Percentiles rank a stretch among this genome's conserved stretches.
Conservation (phyloP, 2,113 vertebrate species). For the Sebastes fasciatus region DNA sequence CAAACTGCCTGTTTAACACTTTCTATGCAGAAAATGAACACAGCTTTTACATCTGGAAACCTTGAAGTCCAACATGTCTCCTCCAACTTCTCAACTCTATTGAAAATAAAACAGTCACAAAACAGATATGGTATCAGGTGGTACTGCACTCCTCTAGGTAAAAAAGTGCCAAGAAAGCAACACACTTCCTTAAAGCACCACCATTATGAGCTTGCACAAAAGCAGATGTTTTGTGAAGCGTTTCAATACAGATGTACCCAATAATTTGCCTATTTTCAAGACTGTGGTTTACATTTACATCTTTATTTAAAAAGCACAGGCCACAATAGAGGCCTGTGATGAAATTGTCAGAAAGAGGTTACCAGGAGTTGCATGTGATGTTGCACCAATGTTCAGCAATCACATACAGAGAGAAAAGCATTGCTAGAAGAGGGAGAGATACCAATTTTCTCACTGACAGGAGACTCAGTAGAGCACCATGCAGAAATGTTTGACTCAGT, state of each 20-base stretch:
- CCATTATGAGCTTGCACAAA: slow-evolving; percentile 8
- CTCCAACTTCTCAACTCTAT: neutral
- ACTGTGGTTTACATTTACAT: slow-evolving; percentile 34
- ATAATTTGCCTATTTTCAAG: slow-evolving; percentile 32
- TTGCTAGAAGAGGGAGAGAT: slow-evolving; percentile 46
- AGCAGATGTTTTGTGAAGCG: slow-evolving; percentile 26
- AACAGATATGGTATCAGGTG: neutral
- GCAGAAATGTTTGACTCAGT: slow-evolving; percentile 38
- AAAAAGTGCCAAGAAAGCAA: neutral
- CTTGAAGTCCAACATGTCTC: neutral
- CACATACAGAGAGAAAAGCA: slow-evolving; percentile 45
- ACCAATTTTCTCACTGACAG: slow-evolving; percentile 49
- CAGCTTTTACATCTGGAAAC: neutral
- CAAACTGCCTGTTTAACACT: neutral
- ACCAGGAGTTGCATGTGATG: slow-evolving; percentile 42
- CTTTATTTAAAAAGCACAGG: slow-evolving; percentile 41
- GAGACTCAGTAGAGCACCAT: slow-evolving; percentile 13
- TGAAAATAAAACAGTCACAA: slow-evolving; percentile 5
- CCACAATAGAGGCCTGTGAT: slow-evolving; percentile 41
- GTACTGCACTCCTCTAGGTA: neutral
- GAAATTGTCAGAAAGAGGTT: slow-evolving; percentile 56
- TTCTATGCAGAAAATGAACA: slow-evolving; percentile 1
- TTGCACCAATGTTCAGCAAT: slow-evolving; percentile 55
- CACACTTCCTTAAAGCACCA: neutral
- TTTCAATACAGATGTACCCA: slow-evolving; percentile 12